Evolutionary conservation across 2,797 vertebrate species (phyloP), one percentile per base, ranked within the genome.

Genomic region (Lagocephalus sceleratus): DNA sequence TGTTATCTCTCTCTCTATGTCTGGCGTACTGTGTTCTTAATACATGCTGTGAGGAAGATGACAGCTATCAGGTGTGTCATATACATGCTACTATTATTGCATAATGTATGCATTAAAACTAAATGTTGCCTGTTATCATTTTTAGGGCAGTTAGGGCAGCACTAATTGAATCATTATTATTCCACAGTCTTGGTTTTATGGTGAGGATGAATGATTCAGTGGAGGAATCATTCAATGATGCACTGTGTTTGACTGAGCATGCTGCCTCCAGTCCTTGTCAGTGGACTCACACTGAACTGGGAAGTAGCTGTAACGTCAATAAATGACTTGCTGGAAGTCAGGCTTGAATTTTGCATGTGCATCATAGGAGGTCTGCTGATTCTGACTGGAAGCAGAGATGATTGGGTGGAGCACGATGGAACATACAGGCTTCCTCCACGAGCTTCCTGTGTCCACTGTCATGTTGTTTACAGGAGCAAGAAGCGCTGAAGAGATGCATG

Each of bases 181-280:
- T 64, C 66, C 42, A 51, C 52, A 55, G 62, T 51, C 40, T 21
- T 4, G 20, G 61, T 52, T 32, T 22, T 45, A 38, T 52, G 57
- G 38, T 10, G 26, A 29, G 63, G 68, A 50, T 29, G 49, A 51
- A 60, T 62, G 68, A 67, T 9, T 58, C 52, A 64, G 51, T 63
- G 49, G 55, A 42, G 51, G 50, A 67, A 60, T 63, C 72, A 76
- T 62, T 77, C 66, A 66, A 68, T 10, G 57, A 51, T 63, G 69
- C 66, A 63, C 68, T 62, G 60, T 45, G 54, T 51, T 49, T 80
- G 81, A 81, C 73, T 73, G 57, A n/a, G 52, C 10, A 7, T 44
- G 20, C 57, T 57, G 65, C 52, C 61, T 67, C 63, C 58, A 54
- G 55, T 69, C 74, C 47, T 58, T 12, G 20, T 48, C 19, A 7